Percentiles rank a stretch among this genome's conserved stretches.
Evolutionary conservation across 2,797 vertebrate species (phyloP).

Genomic region (Acrossocheilus fasciatus): DNA sequence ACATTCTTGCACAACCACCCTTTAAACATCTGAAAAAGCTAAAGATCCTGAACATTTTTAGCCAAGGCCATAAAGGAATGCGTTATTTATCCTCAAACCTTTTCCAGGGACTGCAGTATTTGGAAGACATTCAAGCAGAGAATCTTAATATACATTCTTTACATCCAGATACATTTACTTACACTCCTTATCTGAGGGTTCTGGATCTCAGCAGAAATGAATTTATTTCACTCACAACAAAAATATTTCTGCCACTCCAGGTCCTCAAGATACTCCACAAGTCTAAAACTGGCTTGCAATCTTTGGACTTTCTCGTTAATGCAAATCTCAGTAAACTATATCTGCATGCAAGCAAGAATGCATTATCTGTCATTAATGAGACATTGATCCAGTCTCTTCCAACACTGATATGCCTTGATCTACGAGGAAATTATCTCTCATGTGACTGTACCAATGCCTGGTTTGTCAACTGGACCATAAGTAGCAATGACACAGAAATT

Average conservation of each 20-base stretch:
- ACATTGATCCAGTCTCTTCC: slow-evolving; percentile 57
- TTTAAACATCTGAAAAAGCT: slow-evolving; percentile 69
- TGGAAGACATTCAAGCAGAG: slow-evolving; percentile 63
- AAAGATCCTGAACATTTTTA: slow-evolving; percentile 58
- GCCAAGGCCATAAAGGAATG: slow-evolving; percentile 62
- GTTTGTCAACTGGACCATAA: slow-evolving; percentile 64
- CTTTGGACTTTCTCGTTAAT: slow-evolving; percentile 69
- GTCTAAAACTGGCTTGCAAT: slow-evolving; percentile 61
- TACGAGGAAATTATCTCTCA: slow-evolving; percentile 69
- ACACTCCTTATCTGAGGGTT: slow-evolving; percentile 63
- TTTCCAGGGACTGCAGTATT: slow-evolving; percentile 71
- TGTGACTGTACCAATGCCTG: slow-evolving; percentile 72
- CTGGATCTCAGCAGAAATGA: slow-evolving; percentile 73
- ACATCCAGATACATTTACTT: slow-evolving; percentile 62
- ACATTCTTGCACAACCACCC: slow-evolving; percentile 51
- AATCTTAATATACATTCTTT: slow-evolving; percentile 60
- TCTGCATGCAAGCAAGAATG: slow-evolving; percentile 69
- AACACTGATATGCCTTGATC: slow-evolving; percentile 65
- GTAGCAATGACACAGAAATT: slow-evolving; percentile 67
- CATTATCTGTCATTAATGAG: slow-evolving; percentile 58
- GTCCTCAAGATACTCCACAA: slow-evolving; percentile 68
- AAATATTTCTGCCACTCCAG: slow-evolving; percentile 65
- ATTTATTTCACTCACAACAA: slow-evolving; percentile 51
- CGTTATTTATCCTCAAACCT: slow-evolving; percentile 69
- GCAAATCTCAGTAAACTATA: slow-evolving; percentile 68